Base-by-base conservation (phyloP, 1,140 invertebrate species). In the Lanistes nyassanus region DNA sequence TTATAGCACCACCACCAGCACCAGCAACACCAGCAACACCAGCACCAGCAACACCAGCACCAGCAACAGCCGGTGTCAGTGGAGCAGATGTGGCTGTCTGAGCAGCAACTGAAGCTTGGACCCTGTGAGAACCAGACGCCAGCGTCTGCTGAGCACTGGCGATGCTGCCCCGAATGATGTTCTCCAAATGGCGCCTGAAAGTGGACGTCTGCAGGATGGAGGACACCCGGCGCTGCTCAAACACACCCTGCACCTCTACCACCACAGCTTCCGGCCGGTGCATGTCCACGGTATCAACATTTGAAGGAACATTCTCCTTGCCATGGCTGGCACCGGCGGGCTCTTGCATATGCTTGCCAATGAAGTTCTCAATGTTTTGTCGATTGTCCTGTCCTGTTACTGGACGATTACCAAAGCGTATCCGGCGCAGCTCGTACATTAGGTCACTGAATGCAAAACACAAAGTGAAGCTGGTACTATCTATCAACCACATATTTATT, bases 241-340 rank as follows among this genome's bases (percentile, higher is more conserved):
- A 78, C 47, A 87, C 58, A 34, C 82, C 80, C 66, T 83, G 78
- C 5, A 87, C 85, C 74, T 87, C 86, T 1, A 87, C 85, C 1
- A 86, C 79, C 34, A 87, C 79, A 11, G 83, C 74, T 55, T 87
- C 85, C 19, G 86, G 86, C 39, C 86, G 72, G 31, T 86, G 83
- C 67, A 83, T 81, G 47, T 84, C 83, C 21, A 84, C 83, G 77
- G 64, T 56, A 56, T 85, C 82, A 39, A 79, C 79, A 76, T 84
- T 85, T 2, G 80, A 79, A 21, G 82, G 80, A 16, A 81, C 74
- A 66, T 84, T 83, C 26, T 81, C 75, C 37, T 79, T 81, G 16
- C 76, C 79, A 11, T 73, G 29, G n/a, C 72, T 74, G 21, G 78
- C 79, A 39, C 69, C 68, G 21, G 77, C 78, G n/a, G 75, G 76